Base-by-base conservation (phyloP, 2,888 invertebrate genomes). In the Melinaea marsaeus region DNA sequence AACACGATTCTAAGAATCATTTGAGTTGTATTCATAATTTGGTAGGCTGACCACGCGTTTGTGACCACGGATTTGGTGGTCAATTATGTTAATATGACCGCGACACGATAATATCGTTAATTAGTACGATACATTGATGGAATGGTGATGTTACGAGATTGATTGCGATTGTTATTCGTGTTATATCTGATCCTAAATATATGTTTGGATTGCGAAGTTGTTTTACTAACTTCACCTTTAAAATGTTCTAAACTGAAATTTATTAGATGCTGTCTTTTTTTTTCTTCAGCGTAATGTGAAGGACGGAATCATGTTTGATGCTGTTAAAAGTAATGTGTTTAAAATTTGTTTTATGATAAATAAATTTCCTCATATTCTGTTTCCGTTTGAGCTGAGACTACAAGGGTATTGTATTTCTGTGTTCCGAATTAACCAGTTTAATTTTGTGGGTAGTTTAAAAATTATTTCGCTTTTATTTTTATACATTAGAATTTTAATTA, bases 31-130 rank as follows among this genome's bases (percentile, higher is more conserved):
- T 35, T 68, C 63, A 37, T 13, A 64, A 61, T 59, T 69, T 58
- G 37, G 57, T 33, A 60, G 57, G 34, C 70, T 13, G 48, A 61
- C 69, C 74, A 74, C 73, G 75, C 72, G 69, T 59, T 59, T 45
- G 63, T 63, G 57, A 69, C 65, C 61, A 66, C 69, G 67, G 71
- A 64, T 73, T 74, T 69, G 74, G 73, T 62, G 56, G 64, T 67
- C 71, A 68, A 73, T 75, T 75, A 75, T 75, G 73, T 61, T 67
- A 75, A 75, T 75, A 63, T 55, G 54, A 51, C 63, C 61, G 55
- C 59, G 66, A 69, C 67, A 68, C 56, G 64, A 62, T 66, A 60
- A 63, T 63, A 55, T 51, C 55, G 60, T 65, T 66, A 69, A 68
- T 71, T 68, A 69, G 65, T 65, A 57, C 54, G 48, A 13, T 47